Evolutionary conservation across 2,888 invertebrate species (phyloP).

Genomic region (Argyresthia goedartella): DNA sequence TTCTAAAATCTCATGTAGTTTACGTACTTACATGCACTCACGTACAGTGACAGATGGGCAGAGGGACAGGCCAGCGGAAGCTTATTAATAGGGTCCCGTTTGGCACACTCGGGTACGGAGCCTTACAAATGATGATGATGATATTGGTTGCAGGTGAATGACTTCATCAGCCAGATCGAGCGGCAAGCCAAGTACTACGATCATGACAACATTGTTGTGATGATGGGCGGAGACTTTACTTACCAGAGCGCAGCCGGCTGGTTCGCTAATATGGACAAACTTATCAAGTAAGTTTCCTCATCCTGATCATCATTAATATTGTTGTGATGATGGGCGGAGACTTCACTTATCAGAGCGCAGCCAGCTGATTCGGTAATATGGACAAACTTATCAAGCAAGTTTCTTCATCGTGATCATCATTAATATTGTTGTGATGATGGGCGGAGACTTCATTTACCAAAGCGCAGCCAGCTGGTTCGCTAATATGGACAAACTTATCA

Average conservation of each 20-base stretch:
- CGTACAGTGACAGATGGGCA: too few species aligned
- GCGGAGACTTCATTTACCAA: constrained; percentile 91
- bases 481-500: constrained; percentile 90
- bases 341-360: constrained; percentile 84
- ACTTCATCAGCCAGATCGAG: constrained; percentile 71
- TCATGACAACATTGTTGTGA: constrained; percentile 85
- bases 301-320: constrained; percentile 72
- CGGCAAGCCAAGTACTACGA: constrained; percentile 76
- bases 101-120: too few species aligned
- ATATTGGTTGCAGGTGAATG: constrained; percentile 45
- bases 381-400: constrained; percentile 85
- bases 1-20: too few species aligned
- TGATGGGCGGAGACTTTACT: constrained; percentile 94
- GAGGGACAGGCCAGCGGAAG: too few species aligned
- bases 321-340: constrained; percentile 93
- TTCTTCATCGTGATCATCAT: constrained; percentile 76
- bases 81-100: too few species aligned
- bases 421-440: constrained; percentile 92
- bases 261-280: constrained; percentile 88
- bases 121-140: too few species aligned
- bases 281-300: constrained; percentile 77
- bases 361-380: constrained; percentile 85
- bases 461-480: constrained; percentile 85
- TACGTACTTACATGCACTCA: too few species aligned
- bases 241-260: constrained; percentile 86